Evolutionary conservation across 1,140 invertebrate genomes (phyloP), one percentile per base, ranked within the genome.

Genomic region (Pogonomyrmex californicus): DNA sequence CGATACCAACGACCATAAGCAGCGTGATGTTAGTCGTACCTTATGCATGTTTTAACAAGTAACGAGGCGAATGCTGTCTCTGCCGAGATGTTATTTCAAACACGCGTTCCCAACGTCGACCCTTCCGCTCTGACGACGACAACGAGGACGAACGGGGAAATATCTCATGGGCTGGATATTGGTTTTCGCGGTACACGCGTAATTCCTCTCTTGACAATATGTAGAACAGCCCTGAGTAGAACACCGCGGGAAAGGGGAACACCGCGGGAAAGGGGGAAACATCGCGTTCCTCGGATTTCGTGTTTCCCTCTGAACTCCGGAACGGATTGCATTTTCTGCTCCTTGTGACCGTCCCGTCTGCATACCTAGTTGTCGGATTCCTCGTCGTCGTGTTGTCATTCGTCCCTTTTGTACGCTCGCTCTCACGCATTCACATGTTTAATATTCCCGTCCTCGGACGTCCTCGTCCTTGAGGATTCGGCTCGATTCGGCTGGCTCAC

Each of bases 161-260:
- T 89, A 87, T 88, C 90, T 86, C 76, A 62, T 44, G 87, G 51
- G 60, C 70, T 88, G 41, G 90, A 91, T 91, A 91, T 91, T 90
- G 88, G 83, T 91, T 91, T 91, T 70, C 78, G 68, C 58, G 79
- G 75, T 75, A 51, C 66, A 58, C 81, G 65, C 41, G 70, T 86
- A 89, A 83, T 87, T 81, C 86, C 79, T 86, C 49, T 54, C 73
- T 75, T 81, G 82, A 86, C 88, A 86, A 89, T 91, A 86, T 83
- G 76, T 62, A 65, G 63, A 54, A 51, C 58, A 36, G 10, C 38
- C 51, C 60, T 58, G 41, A 63, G 44, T 77, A n/a, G 41, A 78
- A 38, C 75, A 30, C 41, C 56, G 85, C 12, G 23, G 9, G 30
- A 38, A 49, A 36, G 38, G 23, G 17, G n/a, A 62, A 6, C 36